These are phyloP conservation scores for Xiphorhynchus elegans DNA, from an alignment of 2,113 vertebrate genomes.

Conservation along the genomic window DNA sequence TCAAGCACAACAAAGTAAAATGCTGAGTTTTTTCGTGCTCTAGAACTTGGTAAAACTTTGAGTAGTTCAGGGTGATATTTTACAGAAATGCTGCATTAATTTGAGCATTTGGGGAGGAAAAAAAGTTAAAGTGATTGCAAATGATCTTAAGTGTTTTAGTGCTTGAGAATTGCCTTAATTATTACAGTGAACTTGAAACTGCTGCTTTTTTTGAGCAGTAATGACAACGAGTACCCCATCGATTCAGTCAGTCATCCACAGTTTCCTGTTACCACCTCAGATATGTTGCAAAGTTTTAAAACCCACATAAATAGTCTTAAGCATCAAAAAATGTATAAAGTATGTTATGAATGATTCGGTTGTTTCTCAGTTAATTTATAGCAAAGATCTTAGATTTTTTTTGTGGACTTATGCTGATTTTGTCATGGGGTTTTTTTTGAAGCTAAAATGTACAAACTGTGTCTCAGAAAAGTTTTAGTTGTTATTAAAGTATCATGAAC, in stretches of 20 bases:
- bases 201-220: neutral
- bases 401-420: neutral
- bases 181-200: neutral
- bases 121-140: neutral
- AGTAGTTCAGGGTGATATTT: neutral
- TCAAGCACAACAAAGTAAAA: neutral
- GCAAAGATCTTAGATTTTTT: neutral
- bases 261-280: neutral
- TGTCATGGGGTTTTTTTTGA: neutral
- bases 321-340: neutral
- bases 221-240: neutral
- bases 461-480: neutral
- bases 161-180: neutral
- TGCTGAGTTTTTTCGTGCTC: neutral
- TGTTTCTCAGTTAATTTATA: neutral
- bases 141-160: neutral
- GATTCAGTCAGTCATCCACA: neutral
- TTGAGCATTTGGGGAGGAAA: neutral
- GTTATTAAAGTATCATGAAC: neutral
- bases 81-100: neutral
- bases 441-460: neutral
- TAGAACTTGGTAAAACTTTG: neutral
- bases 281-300: neutral
- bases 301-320: neutral
- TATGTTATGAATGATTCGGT: neutral